Conservation (phyloP, 2,113 vertebrate genomes). For the Nanorana parkeri region DNA sequence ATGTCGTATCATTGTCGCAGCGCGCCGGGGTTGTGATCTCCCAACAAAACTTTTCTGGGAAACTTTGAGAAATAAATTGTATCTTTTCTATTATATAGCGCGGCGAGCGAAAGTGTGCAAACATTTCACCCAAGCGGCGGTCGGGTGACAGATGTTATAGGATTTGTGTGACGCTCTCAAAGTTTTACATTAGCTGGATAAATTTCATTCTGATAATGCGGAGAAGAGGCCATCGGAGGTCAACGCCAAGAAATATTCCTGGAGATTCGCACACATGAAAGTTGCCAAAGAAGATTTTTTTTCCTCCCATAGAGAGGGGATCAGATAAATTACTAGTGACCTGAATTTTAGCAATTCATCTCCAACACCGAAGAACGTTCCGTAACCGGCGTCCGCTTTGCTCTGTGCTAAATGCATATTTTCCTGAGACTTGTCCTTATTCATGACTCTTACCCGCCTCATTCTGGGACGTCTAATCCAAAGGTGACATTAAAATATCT, state of each 20-base stretch:
- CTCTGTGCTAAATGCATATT: slow-evolving; percentile 32
- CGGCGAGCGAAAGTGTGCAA: slow-evolving; percentile 19
- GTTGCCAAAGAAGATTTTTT: slow-evolving; percentile 49
- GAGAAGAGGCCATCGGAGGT: slow-evolving; percentile 43
- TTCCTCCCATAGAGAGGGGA: neutral
- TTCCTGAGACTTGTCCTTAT: slow-evolving; percentile 34
- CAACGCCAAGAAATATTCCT: slow-evolving; percentile 44
- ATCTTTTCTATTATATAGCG: slow-evolving; percentile 28
- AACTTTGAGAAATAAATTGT: slow-evolving; percentile 40
- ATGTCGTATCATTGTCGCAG: too few relatives aligned
- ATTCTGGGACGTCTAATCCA: slow-evolving; percentile 33
- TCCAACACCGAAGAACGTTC: slow-evolving; percentile 25
- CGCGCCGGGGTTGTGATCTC: neutral
- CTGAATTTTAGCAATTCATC: slow-evolving; percentile 53
- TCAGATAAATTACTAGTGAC: slow-evolving; percentile 53
- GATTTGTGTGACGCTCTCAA: slow-evolving; percentile 45
- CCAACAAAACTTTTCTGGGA: slow-evolving; percentile 2
- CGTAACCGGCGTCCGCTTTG: slow-evolving; percentile 17
- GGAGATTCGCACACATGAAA: slow-evolving; percentile 50
- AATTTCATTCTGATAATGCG: slow-evolving; percentile 56
- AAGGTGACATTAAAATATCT: slow-evolving; percentile 48
- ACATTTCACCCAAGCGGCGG: slow-evolving; percentile 40
- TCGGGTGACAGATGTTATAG: slow-evolving; percentile 40
- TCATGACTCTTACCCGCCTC: slow-evolving; percentile 51
- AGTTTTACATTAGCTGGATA: slow-evolving; percentile 55